Percentiles rank a stretch among this genome's conserved stretches.
These are phyloP conservation scores for Aquatica leii DNA, from an alignment of 2,888 invertebrate species.

Conservation along the genomic window DNA sequence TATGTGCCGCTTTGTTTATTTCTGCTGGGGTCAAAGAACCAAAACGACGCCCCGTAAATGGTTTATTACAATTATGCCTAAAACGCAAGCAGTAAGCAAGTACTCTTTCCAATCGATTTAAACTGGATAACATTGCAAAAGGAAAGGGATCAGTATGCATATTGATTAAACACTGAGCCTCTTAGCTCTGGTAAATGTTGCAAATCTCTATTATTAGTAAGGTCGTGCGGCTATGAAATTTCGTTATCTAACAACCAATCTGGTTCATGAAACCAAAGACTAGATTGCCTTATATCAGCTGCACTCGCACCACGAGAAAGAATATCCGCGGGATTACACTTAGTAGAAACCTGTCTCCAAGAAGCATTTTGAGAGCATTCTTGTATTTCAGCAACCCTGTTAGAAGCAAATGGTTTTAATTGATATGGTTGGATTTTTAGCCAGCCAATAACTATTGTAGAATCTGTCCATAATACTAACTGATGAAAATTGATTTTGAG, in stretches of 20 bases:
- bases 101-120: not conserved
- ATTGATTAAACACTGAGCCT: not conserved
- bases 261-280: not conserved
- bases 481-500: too few species aligned
- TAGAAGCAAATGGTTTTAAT: constrained; percentile 18
- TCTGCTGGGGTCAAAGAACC: not conserved
- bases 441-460: not conserved
- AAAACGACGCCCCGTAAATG: not conserved
- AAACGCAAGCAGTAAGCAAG: not conserved
- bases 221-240: not conserved
- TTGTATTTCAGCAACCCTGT: constrained; percentile 24
- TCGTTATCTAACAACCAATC: not conserved
- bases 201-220: not conserved
- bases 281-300: not conserved
- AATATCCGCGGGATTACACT: constrained; percentile 21
- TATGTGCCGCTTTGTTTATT: not conserved
- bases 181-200: not conserved
- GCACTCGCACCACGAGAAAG: not conserved
- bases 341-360: constrained; percentile 22
- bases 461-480: too few species aligned
- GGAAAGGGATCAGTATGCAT: not conserved
- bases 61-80: not conserved
- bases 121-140: not conserved
- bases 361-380: not conserved
- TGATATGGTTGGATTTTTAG: constrained; percentile 6